Base-by-base conservation (phyloP, 2,113 vertebrate genomes). In the Nannobrachium achirus region DNA sequence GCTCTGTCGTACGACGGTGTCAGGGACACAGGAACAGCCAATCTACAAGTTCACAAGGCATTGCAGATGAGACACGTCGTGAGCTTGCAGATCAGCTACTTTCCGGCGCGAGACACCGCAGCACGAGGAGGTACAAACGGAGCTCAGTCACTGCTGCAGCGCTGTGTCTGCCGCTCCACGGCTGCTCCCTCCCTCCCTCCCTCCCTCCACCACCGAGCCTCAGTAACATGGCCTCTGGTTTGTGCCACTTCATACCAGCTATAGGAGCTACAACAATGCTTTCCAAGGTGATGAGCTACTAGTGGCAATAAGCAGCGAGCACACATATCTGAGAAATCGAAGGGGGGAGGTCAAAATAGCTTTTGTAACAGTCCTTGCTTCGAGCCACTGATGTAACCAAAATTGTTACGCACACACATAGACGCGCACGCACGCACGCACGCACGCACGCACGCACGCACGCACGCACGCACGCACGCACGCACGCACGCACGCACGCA, bases 71-170 rank as follows among this genome's bases (percentile, higher is more conserved):
- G 1, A 1, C 25, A 33, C 25, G n/a, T n/a, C n/a, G n/a, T n/a
- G n/a, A n/a, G n/a, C n/a, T n/a, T n/a, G n/a, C n/a, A n/a, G n/a
- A n/a, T n/a, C n/a, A n/a, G n/a, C n/a, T n/a, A n/a, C n/a, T n/a
- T n/a, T n/a, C n/a, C n/a, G n/a, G n/a, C n/a, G n/a, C n/a, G n/a
- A 4, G 1, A 1, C 25, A 33, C 25, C 6, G 25, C 25, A 33
- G 25, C 6, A 33, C 25, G 25, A 33, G 3, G 25, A 33, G 0
- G 25, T 33, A 33, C 2, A 4, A 33, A 33, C 25, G 25, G 25
- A 5, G 25, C 25, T 33, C 88, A 88, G 80, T 87, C 86, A 86
- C 86, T 81, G 87, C 88, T 85, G 81, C 80, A 80, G 61, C 70
- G 80, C 25, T 25, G 25, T 25, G 25, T 25, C 25, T 25, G 25